These are phyloP conservation scores for Achroia grisella DNA, from an alignment of 1,140 invertebrate genomes.

Conservation along the genomic window DNA sequence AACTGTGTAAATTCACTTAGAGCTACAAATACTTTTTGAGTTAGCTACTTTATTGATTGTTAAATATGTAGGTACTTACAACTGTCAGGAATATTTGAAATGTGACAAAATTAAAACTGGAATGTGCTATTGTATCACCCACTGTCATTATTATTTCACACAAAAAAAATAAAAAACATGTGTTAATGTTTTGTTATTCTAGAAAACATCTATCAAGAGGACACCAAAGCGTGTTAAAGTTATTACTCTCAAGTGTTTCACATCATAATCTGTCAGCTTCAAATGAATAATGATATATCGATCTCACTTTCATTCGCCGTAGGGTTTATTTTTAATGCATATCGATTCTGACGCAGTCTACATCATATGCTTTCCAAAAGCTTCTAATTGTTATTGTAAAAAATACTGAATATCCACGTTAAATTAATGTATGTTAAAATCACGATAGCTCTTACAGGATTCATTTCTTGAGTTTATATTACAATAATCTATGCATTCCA, in stretches of 20 bases:
- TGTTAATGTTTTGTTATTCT: conserved; percentile 35
- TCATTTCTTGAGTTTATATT: too few species aligned
- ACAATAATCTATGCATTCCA: too few species aligned
- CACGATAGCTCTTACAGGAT: too few species aligned
- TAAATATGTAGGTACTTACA: background rate
- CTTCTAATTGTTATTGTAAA: too few species aligned
- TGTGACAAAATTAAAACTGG: background rate
- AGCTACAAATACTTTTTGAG: too few species aligned
- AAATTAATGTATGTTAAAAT: too few species aligned
- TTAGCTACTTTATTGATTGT: too few species aligned
- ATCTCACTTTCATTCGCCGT: conserved; percentile 40
- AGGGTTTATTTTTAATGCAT: conserved; percentile 30
- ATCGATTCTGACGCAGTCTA: conserved; percentile 25
- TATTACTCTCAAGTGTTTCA: conserved; percentile 53
- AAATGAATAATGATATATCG: conserved; percentile 60
- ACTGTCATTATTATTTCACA: background rate
- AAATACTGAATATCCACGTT: too few species aligned
- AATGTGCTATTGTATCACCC: too few species aligned
- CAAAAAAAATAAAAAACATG: conserved; percentile 25
- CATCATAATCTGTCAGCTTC: conserved; percentile 54
- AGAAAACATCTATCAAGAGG: conserved; percentile 34
- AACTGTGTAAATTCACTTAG: too few species aligned
- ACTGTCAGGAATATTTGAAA: background rate
- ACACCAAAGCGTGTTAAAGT: conserved; percentile 39
- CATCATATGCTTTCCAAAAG: too few species aligned